Conservation (phyloP, 2,797 vertebrate genomes). For the Melanotaenia pygmaea region DNA sequence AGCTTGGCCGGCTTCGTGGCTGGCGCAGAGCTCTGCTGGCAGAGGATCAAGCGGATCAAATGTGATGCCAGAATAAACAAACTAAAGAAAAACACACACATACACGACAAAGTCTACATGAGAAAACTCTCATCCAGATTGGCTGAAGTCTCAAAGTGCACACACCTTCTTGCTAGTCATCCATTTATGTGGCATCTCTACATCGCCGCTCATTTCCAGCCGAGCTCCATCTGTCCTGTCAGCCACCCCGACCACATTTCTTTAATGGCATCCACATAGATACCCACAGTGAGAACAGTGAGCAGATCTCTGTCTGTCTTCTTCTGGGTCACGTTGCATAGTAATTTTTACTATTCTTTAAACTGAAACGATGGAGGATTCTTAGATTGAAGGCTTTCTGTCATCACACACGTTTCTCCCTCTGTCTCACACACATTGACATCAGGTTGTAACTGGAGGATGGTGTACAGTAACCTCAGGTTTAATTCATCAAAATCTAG, state of each 20-base stretch:
- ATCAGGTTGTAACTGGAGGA: constrained; percentile 18
- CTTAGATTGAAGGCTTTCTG: constrained; percentile 45
- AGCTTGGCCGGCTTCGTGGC: not conserved
- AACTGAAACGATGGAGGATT: not conserved
- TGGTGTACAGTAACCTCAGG: constrained; percentile 35
- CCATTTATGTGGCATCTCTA: not conserved
- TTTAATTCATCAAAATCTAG: constrained; percentile 58
- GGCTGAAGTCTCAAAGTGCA: not conserved
- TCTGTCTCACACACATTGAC: not conserved
- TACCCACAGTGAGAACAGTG: not conserved
- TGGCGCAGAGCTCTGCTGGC: not conserved
- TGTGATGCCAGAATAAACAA: not conserved
- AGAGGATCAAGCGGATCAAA: not conserved
- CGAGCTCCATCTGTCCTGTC: not conserved
- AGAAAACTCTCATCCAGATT: not conserved
- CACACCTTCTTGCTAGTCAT: not conserved
- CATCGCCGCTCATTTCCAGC: not conserved
- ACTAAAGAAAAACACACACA: constrained; percentile 26
- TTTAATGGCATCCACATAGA: not conserved
- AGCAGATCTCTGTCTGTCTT: not conserved
- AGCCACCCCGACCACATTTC: not conserved
- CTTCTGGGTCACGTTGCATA: constrained; percentile 20
- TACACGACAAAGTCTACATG: not conserved
- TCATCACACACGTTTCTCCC: constrained; percentile 2
- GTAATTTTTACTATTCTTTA: constrained; percentile 44